Evolutionary conservation across 1,140 invertebrate species (phyloP).

Genomic region (Listronotus oregonensis): DNA sequence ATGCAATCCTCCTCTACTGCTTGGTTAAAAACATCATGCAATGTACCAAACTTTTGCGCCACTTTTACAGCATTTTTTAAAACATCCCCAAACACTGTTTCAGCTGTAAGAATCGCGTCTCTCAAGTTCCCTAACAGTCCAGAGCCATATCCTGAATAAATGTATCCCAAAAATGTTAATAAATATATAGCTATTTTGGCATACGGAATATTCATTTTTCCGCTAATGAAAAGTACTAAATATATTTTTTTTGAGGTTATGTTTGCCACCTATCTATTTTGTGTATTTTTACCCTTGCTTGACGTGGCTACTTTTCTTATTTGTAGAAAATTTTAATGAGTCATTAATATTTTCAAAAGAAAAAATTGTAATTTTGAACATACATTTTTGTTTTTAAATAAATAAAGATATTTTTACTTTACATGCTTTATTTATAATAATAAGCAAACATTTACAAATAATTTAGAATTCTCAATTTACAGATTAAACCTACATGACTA

Average conservation of each 20-base stretch:
- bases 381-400: no score
- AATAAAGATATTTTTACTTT: no score
- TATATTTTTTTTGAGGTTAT: constrained; percentile 11
- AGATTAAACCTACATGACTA: no score
- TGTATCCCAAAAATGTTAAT: constrained; percentile 76
- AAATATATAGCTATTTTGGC: constrained; percentile 75
- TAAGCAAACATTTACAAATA: no score
- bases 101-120: constrained; percentile 78
- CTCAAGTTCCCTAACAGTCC: constrained; percentile 71
- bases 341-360: no score
- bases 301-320: no score
- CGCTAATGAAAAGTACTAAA: neutral
- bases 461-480: no score
- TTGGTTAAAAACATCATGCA: constrained; percentile 82
- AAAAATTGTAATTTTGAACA: no score
- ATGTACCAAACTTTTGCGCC: constrained; percentile 72
- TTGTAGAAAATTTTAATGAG: no score
- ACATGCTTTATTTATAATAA: no score
- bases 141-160: constrained; percentile 79
- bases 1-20: constrained; percentile 82
- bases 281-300: no score
- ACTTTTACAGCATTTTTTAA: constrained; percentile 77
- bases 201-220: constrained; percentile 70
- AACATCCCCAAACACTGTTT: constrained; percentile 76
- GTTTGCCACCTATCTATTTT: constrained; percentile 27